phyloP scores from a whole-genome alignment of 2,888 invertebrate genomes.

The Girardia tigrina region DNA sequence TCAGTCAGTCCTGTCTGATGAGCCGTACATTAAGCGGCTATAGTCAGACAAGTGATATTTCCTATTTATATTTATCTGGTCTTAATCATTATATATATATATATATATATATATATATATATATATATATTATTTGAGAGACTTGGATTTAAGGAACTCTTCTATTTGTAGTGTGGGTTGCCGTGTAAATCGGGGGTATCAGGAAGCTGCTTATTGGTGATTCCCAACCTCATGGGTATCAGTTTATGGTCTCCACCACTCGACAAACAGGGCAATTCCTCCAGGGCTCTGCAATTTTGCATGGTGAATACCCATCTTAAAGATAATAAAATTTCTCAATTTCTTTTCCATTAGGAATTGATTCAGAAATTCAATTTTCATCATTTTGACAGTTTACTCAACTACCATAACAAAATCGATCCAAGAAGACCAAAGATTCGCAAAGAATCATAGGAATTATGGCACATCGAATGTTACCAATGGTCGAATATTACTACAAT shows the following conservation, averaged over 20 bases:
- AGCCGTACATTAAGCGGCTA: no score
- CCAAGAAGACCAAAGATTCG: constrained; percentile 76
- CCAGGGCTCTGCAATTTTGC: constrained; percentile 40
- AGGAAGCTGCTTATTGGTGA: constrained; percentile 39
- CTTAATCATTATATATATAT: no score
- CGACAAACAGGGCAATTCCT: constrained; percentile 39
- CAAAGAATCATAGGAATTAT: no score
- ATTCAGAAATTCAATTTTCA: constrained; percentile 84
- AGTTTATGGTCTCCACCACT: constrained; percentile 41
- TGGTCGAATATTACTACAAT: no score
- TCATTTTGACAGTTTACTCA: constrained; percentile 79
- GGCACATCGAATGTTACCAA: no score
- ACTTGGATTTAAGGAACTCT: no score
- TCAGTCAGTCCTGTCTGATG: no score
- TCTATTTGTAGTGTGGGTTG: constrained; percentile 59
- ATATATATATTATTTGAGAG: no score
- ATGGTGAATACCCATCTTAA: constrained; percentile 34
- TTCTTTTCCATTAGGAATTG: constrained; percentile 58
- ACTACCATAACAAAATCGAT: constrained; percentile 79
- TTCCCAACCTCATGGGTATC: constrained; percentile 41
- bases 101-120: no score
- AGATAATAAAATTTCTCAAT: background rate
- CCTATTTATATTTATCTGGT: no score
- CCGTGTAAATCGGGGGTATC: constrained; percentile 64
- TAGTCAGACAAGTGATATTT: no score